Evolutionary conservation across 2,797 vertebrate species (phyloP), one percentile per base, ranked within the genome.

Genomic region (Notamacropus eugenii): DNA sequence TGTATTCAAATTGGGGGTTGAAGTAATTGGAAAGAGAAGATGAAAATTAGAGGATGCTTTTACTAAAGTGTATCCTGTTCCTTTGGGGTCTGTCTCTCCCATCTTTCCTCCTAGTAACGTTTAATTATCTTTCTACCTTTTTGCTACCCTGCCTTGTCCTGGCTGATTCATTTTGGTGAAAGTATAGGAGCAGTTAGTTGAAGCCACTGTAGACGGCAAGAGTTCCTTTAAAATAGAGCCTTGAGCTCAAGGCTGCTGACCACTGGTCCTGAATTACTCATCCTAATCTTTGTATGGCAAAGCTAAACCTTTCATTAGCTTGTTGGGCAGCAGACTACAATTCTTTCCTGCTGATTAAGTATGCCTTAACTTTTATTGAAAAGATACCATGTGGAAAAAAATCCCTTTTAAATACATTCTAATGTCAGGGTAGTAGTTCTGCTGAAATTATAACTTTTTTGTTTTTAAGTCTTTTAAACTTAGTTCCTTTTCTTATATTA

Each of bases 391-490:
- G 22, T 87, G 8, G 40, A 27, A 40, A 59, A 55, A 87, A 93
- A 57, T 50, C 55, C 82, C 62, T 95, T 56, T 93, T 46, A 87
- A 94, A 27, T 22, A 34, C 46, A 92, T 19, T 57, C 95, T 97
- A 82, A 90, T 16, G 95, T 96, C 54, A 46, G 94, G 67, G 67
- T 91, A 91, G 46, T 29, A 91, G 94, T 97, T 97, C 58, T 96
- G 62, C 94, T 96, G 97, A 97, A 96, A 97, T 87, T 87, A 95
- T 96, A 98, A 93, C 92, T 55, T 96, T 93, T 91, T 93, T 97
- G 97, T 97, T 96, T 91, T 94, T 50, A 90, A 96, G 24, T 92
- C 62, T 91, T 92, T 95, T 93, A 96, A 74, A 27, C 91, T 93
- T 62, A 95, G 93, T 91, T 56, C 55, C 82, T 93, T 94, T 59